Base-by-base conservation (phyloP, 2,888 invertebrate species). In the Lasioglossum marginatum region DNA sequence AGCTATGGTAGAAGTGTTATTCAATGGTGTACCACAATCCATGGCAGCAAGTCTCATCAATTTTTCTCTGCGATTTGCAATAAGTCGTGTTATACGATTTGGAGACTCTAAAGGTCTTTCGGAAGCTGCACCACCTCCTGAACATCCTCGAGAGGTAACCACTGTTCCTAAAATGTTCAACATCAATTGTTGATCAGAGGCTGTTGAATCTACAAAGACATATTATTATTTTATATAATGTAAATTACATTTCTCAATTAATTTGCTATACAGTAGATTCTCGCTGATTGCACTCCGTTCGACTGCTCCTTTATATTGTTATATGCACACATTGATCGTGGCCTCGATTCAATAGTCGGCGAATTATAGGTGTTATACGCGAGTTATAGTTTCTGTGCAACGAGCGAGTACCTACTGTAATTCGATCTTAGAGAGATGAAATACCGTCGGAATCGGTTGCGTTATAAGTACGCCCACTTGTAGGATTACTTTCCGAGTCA, bases 81-180 rank as follows among this genome's bases (percentile, higher is more conserved):
- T 97, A 75, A 98, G 95, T 88, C 97, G 97, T 34, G 97, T 97
- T 91, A 98, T 96, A 86, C 97, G 96, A 94, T 97, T 97, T 0
- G 97, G 96, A 78, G 96, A 96, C 60, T 96, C 94, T 23, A 93
- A 90, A 2, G 93, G 91, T 31, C 94, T 88, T 74, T 94, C 94
- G 0, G 93, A 92, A 16, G 91, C 89, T 3, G 92, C 90, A 3
- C 92, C 92, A 19, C 92, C 87, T 43, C 87, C 91, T 2, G 90
- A 85, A 6, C 92, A 87, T 34, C 89, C 83, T n/a, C 87, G 89
- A n/a, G 93, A 79, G 31, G 87, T 91, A 1, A 91, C 86, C 2
- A 92, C 92, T 8, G 93, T 86, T 12, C 92, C 92, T 23, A 94
- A 81, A 40, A 94, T 92, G 71, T 91, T 90, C 19, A 93, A 88